Conservation (phyloP, 2,888 invertebrate genomes). For the Ashinkailepas kermadecensis region DNA sequence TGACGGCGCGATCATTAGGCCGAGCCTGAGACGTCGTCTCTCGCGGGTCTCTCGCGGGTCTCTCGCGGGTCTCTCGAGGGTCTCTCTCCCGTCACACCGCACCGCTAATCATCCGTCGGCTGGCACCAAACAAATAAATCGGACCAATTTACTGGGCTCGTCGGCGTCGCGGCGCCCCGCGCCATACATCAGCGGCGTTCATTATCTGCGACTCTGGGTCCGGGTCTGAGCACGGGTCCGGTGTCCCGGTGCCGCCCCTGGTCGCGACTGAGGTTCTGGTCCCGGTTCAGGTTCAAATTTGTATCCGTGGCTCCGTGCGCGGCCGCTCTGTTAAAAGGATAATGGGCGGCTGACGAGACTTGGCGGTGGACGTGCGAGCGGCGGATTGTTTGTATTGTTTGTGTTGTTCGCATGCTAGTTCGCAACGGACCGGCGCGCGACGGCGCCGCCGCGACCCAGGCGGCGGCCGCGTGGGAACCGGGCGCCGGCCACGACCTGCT, state of each 20-base stretch:
- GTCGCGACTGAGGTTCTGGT: no score
- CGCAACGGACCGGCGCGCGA: background rate
- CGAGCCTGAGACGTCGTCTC: no score
- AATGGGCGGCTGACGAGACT: background rate
- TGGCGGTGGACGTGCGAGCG: background rate
- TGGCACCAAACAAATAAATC: background rate
- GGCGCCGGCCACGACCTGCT: background rate
- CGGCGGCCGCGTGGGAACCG: background rate
- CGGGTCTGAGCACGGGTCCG: no score
- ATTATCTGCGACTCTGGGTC: background rate
- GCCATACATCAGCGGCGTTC: background rate
- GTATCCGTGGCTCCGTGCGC: background rate
- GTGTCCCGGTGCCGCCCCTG: no score
- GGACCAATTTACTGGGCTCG: background rate
- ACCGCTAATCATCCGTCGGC: background rate
- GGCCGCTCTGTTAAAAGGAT: background rate
- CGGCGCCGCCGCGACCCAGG: background rate
- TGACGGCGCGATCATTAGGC: no score
- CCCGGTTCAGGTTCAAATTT: no score
- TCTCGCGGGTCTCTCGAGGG: no score
- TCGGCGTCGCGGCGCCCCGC: background rate
- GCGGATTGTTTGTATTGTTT: background rate
- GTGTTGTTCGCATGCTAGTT: slow-evolving; percentile 16
- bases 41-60: no score
- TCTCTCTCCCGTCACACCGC: background rate